Base-by-base conservation (phyloP, 2,888 invertebrate genomes). In the Cacoxenus indagator region DNA sequence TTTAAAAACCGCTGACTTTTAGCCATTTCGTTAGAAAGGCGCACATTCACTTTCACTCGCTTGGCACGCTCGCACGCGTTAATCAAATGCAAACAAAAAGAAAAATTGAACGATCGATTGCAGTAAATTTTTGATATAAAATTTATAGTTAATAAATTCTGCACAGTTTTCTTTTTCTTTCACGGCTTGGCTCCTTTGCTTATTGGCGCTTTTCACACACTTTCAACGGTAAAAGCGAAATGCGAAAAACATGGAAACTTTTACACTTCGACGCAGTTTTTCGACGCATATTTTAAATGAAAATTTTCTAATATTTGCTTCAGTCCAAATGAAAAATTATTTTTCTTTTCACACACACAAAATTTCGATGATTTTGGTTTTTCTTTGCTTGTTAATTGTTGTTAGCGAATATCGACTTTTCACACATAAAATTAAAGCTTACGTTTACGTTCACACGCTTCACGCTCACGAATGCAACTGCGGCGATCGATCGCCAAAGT, bases 391-490 rank as follows among this genome's bases (percentile, higher is more conserved):
- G 43, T 55, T 19, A 46, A 64, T 4, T 46, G 26, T 43, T 57
- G 37, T 14, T 61, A 24, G 4, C 5, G 17, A 14, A 14, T 57
- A 11, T 9, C 31, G 0, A 14, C 37, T 43, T 57, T 62, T 29
- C 65, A 67, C 67, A 67, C 24, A 67, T 26, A 61, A 68, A 73
- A 71, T 72, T 68, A 72, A 72, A 65, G 22, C 17, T 51, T 17
- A 51, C 80, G 74, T 80, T 80, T 76, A 85, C 85, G 84, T 85
- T 84, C 80, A 84, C 83, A 83, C 84, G 84, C 82, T 78, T 78
- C 76, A 83, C 80, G 78, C 78, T 82, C 84, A 78, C 84, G 82
- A 78, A 80, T 77, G 79, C 83, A 82, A 85, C 83, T 85, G 83
- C 81, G 73, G 68, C 77, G 71, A 72, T 71, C 74, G 70, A 14